Percentiles rank a stretch among this genome's conserved stretches.
Evolutionary conservation across 1,140 invertebrate species (phyloP).

Genomic region (Stegodyphus mimosarum): DNA sequence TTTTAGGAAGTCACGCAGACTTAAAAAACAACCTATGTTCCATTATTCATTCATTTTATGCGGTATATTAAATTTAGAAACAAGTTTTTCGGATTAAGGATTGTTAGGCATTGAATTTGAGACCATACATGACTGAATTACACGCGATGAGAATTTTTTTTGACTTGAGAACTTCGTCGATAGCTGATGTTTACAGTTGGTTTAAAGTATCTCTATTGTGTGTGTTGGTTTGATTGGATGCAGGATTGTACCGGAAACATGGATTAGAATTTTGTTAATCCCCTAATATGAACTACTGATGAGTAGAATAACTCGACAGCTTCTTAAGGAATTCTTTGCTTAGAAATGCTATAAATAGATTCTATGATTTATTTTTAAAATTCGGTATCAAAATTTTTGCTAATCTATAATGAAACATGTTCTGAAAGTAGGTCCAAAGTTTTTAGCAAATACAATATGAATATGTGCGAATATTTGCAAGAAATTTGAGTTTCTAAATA

Average conservation of each 20-base stretch:
- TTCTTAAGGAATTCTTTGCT: no score
- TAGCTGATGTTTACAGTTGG: slow-evolving; percentile 39
- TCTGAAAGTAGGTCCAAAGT: no score
- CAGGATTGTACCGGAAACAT: slow-evolving; percentile 48
- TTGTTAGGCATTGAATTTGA: slow-evolving; percentile 56
- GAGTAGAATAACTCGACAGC: background rate
- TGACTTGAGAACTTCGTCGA: slow-evolving; percentile 33
- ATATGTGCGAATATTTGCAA: no score
- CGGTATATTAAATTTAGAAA: slow-evolving; percentile 60
- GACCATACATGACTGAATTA: slow-evolving; percentile 48
- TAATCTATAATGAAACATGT: no score
- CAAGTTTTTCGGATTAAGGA: slow-evolving; percentile 57
- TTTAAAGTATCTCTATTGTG: slow-evolving; percentile 47
- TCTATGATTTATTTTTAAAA: background rate
- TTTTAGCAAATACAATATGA: no score
- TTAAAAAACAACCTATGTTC: slow-evolving; percentile 55
- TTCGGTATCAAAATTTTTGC: no score
- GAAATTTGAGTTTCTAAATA: no score
- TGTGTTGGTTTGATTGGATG: slow-evolving; percentile 21
- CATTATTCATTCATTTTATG: slow-evolving; percentile 61
- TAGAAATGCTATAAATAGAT: slow-evolving; percentile 19
- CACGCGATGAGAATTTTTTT: slow-evolving; percentile 46
- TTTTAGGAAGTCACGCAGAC: slow-evolving; percentile 59
- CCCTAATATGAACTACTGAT: slow-evolving; percentile 25
- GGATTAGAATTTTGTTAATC: slow-evolving; percentile 45